A percentile compares a stretch with the other conserved stretches of the same genome.
phyloP scores from a whole-genome alignment of 2,888 invertebrate species.

The Drosophila austrosaltans region DNA sequence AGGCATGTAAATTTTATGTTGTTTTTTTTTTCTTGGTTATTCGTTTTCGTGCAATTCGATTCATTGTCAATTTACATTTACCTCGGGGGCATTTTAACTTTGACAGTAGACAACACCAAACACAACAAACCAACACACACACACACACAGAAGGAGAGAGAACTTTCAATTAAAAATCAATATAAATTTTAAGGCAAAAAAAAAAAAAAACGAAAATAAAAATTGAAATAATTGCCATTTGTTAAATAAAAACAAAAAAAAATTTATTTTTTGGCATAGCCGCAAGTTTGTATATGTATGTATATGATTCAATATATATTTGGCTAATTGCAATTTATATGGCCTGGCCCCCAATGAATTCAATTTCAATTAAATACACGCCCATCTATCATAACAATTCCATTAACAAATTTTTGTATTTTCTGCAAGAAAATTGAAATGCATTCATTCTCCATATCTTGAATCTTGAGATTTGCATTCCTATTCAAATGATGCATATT shows the following conservation, averaged over 20 bases:
- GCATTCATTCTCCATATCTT: conserved; percentile 43
- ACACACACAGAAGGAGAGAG: neutral
- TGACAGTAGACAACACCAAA: neutral
- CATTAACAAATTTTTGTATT: conserved; percentile 9
- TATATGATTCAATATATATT: conserved; percentile 13
- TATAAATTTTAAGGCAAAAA: conserved; percentile 46
- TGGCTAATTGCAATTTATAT: neutral
- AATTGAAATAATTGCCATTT: neutral
- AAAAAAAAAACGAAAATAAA: neutral
- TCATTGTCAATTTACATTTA: conserved; percentile 7
- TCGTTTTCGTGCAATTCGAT: neutral
- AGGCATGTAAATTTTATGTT: neutral
- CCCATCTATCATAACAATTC: conserved; percentile 29
- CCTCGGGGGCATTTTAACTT: neutral
- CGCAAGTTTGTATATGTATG: neutral
- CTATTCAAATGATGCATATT: conserved; percentile 5
- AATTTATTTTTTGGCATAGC: neutral
- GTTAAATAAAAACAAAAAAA: neutral
- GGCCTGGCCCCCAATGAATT: conserved; percentile 10
- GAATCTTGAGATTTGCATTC: conserved; percentile 31
- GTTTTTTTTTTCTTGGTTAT: conserved; percentile 13
- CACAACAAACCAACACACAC: neutral
- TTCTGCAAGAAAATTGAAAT: conserved; percentile 23
- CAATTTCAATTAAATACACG: conserved; percentile 25
- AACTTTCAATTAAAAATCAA: conserved; percentile 56